phyloP scores from a whole-genome alignment of 2,888 invertebrate species.

The Apomyelois bistriatella region DNA sequence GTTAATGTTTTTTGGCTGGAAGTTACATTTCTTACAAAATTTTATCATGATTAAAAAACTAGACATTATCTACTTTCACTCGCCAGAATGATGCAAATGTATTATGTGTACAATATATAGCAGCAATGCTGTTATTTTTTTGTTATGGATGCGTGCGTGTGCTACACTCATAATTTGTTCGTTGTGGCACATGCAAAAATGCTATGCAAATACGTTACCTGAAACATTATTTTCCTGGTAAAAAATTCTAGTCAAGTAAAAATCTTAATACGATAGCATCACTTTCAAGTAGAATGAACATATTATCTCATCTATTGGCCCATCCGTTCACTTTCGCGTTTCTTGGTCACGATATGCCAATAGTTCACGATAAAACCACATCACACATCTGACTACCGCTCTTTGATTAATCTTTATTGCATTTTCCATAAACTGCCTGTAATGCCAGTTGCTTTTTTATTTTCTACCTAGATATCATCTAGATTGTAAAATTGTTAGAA shows the following conservation, averaged over 20 bases:
- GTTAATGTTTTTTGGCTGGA: no score
- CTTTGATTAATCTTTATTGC: neutral
- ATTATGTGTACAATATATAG: neutral
- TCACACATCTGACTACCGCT: slow-evolving; percentile 30
- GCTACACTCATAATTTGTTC: neutral
- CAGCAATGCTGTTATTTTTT: neutral
- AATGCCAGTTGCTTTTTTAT: neutral
- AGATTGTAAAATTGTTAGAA: no score
- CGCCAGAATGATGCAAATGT: neutral
- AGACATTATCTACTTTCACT: no score
- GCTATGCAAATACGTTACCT: neutral
- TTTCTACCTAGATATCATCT: no score
- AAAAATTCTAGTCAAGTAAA: neutral
- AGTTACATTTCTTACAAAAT: no score
- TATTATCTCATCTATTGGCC: slow-evolving; percentile 39
- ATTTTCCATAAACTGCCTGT: neutral
- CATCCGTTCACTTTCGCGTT: slow-evolving; percentile 47
- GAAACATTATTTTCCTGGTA: neutral
- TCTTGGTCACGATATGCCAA: slow-evolving; percentile 45
- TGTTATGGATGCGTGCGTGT: neutral
- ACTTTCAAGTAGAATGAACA: slow-evolving; percentile 38
- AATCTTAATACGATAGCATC: slow-evolving; percentile 25
- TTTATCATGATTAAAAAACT: no score
- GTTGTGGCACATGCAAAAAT: neutral
- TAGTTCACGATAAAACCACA: slow-evolving; percentile 43